These are phyloP conservation scores for Odontamblyopus rebecca DNA, from an alignment of 2,797 vertebrate species.

Conservation along the genomic window DNA sequence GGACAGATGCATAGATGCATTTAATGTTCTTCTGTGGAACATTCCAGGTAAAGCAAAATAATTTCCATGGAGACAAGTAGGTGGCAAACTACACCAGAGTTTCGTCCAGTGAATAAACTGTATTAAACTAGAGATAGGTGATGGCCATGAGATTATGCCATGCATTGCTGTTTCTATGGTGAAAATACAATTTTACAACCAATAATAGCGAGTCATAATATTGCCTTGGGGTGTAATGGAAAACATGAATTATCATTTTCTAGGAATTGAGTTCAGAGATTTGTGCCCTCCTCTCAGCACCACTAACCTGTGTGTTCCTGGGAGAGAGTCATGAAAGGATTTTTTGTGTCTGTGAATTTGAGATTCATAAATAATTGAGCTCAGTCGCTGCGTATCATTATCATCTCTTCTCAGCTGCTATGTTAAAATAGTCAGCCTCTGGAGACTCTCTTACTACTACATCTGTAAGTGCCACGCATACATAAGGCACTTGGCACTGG, in stretches of 20 bases:
- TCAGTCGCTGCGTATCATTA: slow-evolving; percentile 30
- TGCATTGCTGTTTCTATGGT: background rate
- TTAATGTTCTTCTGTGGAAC: too few relatives aligned
- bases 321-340: slow-evolving; percentile 9
- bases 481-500: background rate
- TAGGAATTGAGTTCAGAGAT: slow-evolving; percentile 12
- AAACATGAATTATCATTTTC: background rate
- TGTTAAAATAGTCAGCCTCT: slow-evolving; percentile 22
- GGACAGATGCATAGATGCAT: too few relatives aligned
- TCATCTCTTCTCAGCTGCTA: slow-evolving; percentile 13
- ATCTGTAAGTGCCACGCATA: slow-evolving; percentile 8
- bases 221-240: background rate
- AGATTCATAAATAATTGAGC: slow-evolving; percentile 38
- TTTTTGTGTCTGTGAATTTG: slow-evolving; percentile 33
- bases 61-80: too few relatives aligned
- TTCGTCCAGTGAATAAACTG: background rate
- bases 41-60: too few relatives aligned
- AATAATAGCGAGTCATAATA: background rate
- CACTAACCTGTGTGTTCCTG: slow-evolving; percentile 9
- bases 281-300: slow-evolving; percentile 10
- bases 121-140: background rate
- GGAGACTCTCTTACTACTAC: slow-evolving; percentile 5
- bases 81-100: too few relatives aligned
- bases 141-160: background rate
- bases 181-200: background rate